Evolutionary conservation across 2,797 vertebrate genomes (phyloP).

Genomic region (Yasuhikotakia modesta): DNA sequence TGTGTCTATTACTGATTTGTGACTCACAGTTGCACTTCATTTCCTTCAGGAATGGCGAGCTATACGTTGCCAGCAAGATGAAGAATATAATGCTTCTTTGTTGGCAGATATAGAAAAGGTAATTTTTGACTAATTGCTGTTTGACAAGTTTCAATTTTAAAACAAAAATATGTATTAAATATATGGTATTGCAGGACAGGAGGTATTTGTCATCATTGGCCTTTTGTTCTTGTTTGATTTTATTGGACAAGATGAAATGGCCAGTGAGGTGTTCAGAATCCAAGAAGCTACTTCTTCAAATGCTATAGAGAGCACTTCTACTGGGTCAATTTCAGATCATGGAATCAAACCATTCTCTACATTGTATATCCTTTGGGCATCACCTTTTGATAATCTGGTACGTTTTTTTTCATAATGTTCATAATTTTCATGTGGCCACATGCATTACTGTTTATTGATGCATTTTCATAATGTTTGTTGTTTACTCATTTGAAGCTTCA

Average conservation of each 20-base stretch:
- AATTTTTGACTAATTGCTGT: too few relatives aligned
- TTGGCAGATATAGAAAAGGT: slow-evolving; percentile 45
- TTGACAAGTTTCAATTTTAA: too few relatives aligned
- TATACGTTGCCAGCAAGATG: slow-evolving; percentile 36
- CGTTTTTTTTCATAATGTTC: too few relatives aligned
- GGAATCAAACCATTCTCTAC: slow-evolving; percentile 33
- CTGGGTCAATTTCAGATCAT: slow-evolving; percentile 18
- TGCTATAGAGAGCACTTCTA: slow-evolving; percentile 33
- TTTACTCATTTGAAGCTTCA: too few relatives aligned
- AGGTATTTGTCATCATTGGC: too few relatives aligned
- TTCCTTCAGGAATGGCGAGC: slow-evolving; percentile 41
- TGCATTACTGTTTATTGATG: too few relatives aligned
- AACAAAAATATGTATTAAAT: too few relatives aligned
- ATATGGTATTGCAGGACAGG: too few relatives aligned
- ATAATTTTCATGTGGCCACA: too few relatives aligned
- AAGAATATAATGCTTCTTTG: slow-evolving; percentile 37
- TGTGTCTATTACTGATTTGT: background rate
- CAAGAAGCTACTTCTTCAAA: slow-evolving; percentile 34
- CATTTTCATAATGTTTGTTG: too few relatives aligned
- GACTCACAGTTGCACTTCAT: slow-evolving; percentile 15
- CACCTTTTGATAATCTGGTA: too few relatives aligned
- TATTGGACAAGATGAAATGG: slow-evolving; percentile 45
- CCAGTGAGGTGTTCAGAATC: slow-evolving; percentile 34
- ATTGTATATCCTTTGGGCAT: slow-evolving; percentile 38
- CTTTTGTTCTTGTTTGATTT: slow-evolving; percentile 48